Base-by-base conservation (phyloP, 2,888 invertebrate genomes). In the Pollenia labialis region DNA sequence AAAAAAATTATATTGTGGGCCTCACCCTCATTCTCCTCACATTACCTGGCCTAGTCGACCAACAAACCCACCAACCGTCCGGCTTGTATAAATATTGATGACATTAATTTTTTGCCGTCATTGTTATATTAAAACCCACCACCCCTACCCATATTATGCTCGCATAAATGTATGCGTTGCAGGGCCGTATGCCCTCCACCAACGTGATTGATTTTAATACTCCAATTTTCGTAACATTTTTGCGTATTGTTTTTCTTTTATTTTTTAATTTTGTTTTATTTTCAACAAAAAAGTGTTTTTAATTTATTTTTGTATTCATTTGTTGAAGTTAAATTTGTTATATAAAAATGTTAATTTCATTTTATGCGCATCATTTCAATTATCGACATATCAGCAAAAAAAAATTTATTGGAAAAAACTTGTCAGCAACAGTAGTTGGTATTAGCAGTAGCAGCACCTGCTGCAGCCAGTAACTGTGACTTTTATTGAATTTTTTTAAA, bases 361-460 rank as follows among this genome's bases (percentile, higher is more conserved):
- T 87, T 87, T 77, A 76, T 84, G 87, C 81, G 9, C 87, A 81
- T 84, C 87, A 87, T 86, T 86, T 86, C 86, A 86, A 86, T 86
- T 86, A 86, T 83, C 82, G 82, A 71, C 82, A 83, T 75, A 75
- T 83, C 54, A 62, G 32, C 14, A 10, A 40, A 48, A 58, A 54
- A 77, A 66, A 46, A 18, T 54, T 60, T 10, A 32, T 64, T 14
- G 58, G 48, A 60, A 58, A 75, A 52, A 23, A 11, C 10, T 80
- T 12, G 32, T 16, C 46, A 68, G 14, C 52, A 72, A 14, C 44
- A 71, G 14, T 12, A 32, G 50, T 8, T 18, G n/a, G 58, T 75
- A 48, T 10, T 56, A 52, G n/a, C 32, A n/a, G 18, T 11, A 56
- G 52, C 12, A 44, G 77, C 62, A 58, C 60, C 54, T 62, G 52